phyloP scores from a whole-genome alignment of 2,888 invertebrate genomes.

The Tetropium fuscum region DNA sequence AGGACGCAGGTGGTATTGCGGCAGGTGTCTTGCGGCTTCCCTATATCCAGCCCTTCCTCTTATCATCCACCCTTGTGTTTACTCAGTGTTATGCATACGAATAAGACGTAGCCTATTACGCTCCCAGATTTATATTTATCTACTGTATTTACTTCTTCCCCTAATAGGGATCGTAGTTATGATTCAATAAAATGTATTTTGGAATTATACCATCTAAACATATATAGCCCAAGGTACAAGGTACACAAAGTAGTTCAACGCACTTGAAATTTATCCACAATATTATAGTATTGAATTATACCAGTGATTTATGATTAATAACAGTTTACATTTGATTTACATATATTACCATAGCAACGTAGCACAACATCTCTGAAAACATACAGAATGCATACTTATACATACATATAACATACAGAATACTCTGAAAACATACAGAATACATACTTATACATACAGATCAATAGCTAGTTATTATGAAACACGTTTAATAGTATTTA shows the following conservation, averaged over 20 bases:
- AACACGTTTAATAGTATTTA: too few species aligned
- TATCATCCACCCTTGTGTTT: constrained; percentile 33
- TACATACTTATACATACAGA: too few species aligned
- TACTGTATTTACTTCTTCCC: constrained; percentile 34
- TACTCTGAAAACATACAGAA: too few species aligned
- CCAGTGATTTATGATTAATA: too few species aligned
- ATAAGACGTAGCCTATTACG: constrained; percentile 35
- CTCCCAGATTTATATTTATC: constrained; percentile 41
- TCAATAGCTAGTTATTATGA: too few species aligned
- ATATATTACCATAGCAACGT: too few species aligned
- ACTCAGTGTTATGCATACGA: constrained; percentile 39
- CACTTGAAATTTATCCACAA: too few species aligned
- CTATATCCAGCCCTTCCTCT: constrained; percentile 12
- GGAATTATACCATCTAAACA: background rate
- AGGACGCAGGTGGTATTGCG: constrained; percentile 25
- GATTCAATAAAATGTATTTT: background rate
- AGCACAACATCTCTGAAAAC: background rate
- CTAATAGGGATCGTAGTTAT: constrained; percentile 14
- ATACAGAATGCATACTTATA: background rate
- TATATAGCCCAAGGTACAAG: too few species aligned
- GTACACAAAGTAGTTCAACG: too few species aligned
- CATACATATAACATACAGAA: too few species aligned
- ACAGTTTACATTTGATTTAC: too few species aligned
- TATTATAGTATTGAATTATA: too few species aligned
- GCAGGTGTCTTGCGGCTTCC: constrained; percentile 30